Evolutionary conservation across 2,113 vertebrate species (phyloP).

Genomic region (Conger conger): DNA sequence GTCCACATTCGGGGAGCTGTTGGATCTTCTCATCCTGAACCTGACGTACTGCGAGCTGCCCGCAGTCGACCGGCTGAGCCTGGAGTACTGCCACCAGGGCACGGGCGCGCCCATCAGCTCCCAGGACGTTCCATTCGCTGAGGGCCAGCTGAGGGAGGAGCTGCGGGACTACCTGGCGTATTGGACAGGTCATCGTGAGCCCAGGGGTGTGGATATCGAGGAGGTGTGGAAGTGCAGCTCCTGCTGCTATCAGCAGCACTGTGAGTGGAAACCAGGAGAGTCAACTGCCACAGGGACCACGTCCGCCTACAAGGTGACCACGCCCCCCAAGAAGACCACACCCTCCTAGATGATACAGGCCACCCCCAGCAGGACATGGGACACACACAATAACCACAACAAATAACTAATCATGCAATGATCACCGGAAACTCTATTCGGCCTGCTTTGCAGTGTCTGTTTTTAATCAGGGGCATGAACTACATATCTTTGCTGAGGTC

Average conservation of each 20-base stretch:
- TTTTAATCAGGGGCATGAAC: too few relatives aligned
- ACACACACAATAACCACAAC: neutral
- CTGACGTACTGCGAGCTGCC: constrained; percentile 63
- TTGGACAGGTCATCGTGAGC: constrained; percentile 68
- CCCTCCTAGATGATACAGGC: too few relatives aligned
- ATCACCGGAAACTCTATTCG: neutral
- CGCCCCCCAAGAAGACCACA: neutral
- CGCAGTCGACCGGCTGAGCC: constrained; percentile 57
- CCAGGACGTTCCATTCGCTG: constrained; percentile 55
- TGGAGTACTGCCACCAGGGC: constrained; percentile 72
- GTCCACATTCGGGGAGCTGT: constrained; percentile 57
- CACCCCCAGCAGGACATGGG: neutral
- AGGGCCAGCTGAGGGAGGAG: constrained; percentile 49
- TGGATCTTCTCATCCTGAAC: constrained; percentile 62
- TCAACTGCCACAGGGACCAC: neutral
- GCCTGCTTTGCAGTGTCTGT: too few relatives aligned
- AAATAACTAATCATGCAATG: neutral
- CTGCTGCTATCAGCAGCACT: constrained; percentile 60
- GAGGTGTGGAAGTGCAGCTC: constrained; percentile 72
- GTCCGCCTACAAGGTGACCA: neutral
- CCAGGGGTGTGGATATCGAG: constrained; percentile 71
- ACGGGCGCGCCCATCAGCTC: constrained; percentile 54
- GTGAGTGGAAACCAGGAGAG: constrained; percentile 58
- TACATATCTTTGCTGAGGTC: too few relatives aligned
- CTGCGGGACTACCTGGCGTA: constrained; percentile 58